phyloP scores from a whole-genome alignment of 2,113 vertebrate species.

The Phylloscopus trochilus region DNA sequence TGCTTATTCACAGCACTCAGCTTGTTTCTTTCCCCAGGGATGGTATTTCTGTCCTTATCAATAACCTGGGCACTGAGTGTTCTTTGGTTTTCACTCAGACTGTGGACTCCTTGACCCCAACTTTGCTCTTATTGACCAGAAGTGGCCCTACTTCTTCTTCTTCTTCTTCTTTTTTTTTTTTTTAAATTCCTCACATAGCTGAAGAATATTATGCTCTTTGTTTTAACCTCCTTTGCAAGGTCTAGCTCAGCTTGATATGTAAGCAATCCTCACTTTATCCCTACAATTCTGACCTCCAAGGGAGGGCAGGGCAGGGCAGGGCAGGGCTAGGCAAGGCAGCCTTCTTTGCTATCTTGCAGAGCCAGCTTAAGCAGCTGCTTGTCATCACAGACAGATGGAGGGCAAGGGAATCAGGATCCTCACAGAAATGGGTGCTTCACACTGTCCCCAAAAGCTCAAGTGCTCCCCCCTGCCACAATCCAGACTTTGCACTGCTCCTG shows the following conservation, averaged over 20 bases:
- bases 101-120: not conserved
- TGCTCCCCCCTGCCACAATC: not conserved
- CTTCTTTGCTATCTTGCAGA: not conserved
- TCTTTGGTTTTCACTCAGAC: not conserved
- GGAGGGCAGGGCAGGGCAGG: not conserved
- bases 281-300: not conserved
- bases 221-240: not conserved
- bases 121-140: not conserved
- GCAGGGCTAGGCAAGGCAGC: not conserved
- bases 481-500: not conserved
- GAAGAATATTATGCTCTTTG: not conserved
- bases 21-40: not conserved
- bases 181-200: not conserved
- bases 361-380: not conserved
- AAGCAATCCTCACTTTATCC: conserved; percentile 8
- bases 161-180: too few relatives aligned
- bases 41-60: not conserved
- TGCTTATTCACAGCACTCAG: not conserved
- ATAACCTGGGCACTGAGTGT: not conserved
- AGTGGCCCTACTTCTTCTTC: not conserved
- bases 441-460: not conserved
- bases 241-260: conserved; percentile 4
- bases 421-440: not conserved
- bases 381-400: not conserved
- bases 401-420: not conserved